Evolutionary conservation across 2,113 vertebrate species (phyloP), one percentile per base, ranked within the genome.

Genomic region (Tenrec ecaudatus): DNA sequence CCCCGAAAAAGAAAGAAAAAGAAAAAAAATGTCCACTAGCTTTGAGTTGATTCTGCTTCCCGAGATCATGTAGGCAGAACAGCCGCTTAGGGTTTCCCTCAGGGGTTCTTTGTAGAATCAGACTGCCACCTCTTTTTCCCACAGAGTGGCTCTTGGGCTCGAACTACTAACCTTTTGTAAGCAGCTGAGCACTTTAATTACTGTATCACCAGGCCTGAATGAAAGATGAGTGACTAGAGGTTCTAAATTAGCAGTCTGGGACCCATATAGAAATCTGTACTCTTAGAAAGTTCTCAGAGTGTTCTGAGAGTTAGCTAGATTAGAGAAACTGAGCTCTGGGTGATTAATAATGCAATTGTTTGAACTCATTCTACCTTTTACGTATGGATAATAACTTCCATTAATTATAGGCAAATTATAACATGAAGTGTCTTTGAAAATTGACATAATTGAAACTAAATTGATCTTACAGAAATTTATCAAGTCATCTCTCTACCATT

Each of bases 341-440:
- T 69, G 31, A 60, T 76, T 90, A 82, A 77, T 82, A 82, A 69
- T 33, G 77, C 47, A 43, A 86, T 86, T 82, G 40, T 89, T 69
- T 81, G 36, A 90, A 76, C 31, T 33, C 68, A 16, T n/a, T 40
- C 16, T 0, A 89, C 38, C 80, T 92, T 91, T 89, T 29, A 73
- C 15, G 29, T 57, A 60, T 86, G 76, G 82, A 86, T 77, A 85
- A 31, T 66, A 92, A 68, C 76, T 78, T 69, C 86, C 33, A 78
- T 15, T 57, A 82, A 53, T 25, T 75, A 43, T 15, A 69, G 60
- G 33, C 62, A 82, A 82, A 53, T 57, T 62, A 8, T 38, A 62
- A 76, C 81, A 22, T 82, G 43, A 81, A 33, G 11, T 81, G 5
- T 60, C 31, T 82, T 85, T 62, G n/a, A 77, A 92, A 95, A 69